Evolutionary conservation across 2,113 vertebrate species (phyloP).

Genomic region (Larimichthys crocea): DNA sequence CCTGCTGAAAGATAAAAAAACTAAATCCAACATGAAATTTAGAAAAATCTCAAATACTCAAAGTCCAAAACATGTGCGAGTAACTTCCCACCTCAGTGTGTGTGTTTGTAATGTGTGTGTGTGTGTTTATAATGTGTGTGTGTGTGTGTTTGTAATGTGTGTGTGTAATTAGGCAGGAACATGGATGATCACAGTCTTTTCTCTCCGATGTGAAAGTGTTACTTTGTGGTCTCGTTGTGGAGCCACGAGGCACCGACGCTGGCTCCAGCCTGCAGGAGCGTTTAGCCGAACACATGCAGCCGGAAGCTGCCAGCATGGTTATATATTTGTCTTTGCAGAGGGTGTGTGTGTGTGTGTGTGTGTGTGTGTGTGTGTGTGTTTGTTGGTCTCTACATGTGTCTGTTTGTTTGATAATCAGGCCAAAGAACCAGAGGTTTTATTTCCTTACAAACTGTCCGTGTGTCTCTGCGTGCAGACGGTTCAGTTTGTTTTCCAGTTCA

Average conservation of each 20-base stretch:
- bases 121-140: background rate
- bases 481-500: background rate
- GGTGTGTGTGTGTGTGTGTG: too few species aligned
- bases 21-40: too few species aligned
- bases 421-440: background rate
- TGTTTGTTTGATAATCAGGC: background rate
- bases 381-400: background rate
- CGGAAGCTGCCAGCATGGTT: background rate
- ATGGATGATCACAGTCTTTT: conserved; percentile 2
- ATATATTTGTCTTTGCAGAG: background rate
- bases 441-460: too few species aligned
- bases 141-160: background rate
- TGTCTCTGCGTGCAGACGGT: background rate
- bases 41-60: too few species aligned
- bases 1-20: background rate
- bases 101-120: conserved; percentile 1
- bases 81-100: background rate
- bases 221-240: conserved; percentile 38
- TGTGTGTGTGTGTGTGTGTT: background rate
- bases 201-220: conserved; percentile 31
- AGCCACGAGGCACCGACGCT: conserved; percentile 32
- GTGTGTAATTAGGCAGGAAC: conserved; percentile 19
- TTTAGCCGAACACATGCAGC: background rate
- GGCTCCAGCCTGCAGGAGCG: background rate
- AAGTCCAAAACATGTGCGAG: background rate